These are phyloP conservation scores for Scopus umbretta DNA, from an alignment of 2,113 vertebrate genomes.

Conservation along the genomic window DNA sequence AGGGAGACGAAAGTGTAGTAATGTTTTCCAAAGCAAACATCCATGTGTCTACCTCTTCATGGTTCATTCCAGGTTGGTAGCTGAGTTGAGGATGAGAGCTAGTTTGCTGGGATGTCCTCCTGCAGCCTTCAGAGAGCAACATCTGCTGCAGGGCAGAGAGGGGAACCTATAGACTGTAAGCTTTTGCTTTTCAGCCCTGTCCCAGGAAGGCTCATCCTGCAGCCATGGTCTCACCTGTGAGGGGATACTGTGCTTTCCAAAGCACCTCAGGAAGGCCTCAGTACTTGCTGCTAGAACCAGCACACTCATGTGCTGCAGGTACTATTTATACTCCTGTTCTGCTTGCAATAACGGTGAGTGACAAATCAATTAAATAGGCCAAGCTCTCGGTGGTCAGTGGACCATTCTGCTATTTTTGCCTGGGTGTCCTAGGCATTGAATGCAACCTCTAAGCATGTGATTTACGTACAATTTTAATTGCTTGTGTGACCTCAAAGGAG, in stretches of 20 bases:
- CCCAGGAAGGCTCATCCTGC: neutral
- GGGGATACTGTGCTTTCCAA: neutral
- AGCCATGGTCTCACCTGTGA: neutral
- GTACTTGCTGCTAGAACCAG: neutral
- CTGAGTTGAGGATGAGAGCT: neutral
- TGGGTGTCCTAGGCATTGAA: too few relatives aligned
- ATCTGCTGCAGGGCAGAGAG: neutral
- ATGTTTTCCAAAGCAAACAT: neutral
- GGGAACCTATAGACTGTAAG: neutral
- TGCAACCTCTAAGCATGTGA: neutral
- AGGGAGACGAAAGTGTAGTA: neutral
- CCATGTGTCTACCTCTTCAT: fast-evolving
- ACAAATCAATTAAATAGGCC: neutral
- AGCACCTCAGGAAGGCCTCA: neutral
- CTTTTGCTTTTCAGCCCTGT: neutral
- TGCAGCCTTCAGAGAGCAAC: neutral
- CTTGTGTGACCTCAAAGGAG: neutral
- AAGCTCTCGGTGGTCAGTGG: neutral
- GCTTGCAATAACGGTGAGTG: neutral
- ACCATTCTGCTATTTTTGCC: neutral
- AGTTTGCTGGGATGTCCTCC: neutral
- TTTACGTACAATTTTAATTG: neutral
- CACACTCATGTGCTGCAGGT: neutral
- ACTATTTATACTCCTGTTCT: neutral
- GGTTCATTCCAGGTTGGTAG: neutral